These are phyloP conservation scores for Poeciliopsis prolifica DNA, from an alignment of 2,113 vertebrate species.

Conservation along the genomic window DNA sequence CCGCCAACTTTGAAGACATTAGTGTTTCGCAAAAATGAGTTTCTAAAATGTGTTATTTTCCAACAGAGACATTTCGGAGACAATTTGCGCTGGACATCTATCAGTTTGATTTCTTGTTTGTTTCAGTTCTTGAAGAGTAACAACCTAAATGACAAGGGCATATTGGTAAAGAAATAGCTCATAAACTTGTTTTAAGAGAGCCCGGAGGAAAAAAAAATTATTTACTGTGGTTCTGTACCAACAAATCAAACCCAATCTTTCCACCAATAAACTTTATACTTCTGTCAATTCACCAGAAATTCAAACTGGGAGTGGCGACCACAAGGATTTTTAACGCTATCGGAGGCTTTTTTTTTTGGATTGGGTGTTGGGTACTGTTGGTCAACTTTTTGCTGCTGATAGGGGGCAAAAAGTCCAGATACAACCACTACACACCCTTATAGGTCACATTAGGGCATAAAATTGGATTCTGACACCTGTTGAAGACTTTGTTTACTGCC, in stretches of 20 bases:
- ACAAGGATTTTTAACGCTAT: background rate
- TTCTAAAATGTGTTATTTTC: background rate
- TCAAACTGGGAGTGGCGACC: background rate
- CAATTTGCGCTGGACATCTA: background rate
- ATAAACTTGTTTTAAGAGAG: background rate
- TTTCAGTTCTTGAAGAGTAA: background rate
- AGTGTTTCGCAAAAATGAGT: no score
- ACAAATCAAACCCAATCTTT: background rate
- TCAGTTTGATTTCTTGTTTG: background rate
- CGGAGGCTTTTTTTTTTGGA: background rate
- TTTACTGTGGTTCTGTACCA: constrained; percentile 2
- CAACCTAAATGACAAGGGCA: background rate
- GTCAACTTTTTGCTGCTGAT: background rate
- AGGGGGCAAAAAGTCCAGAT: background rate
- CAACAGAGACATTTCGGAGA: background rate
- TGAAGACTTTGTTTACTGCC: background rate
- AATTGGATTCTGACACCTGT: background rate
- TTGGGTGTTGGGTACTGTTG: background rate
- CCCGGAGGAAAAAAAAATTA: constrained; percentile 2
- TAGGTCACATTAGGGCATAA: background rate
- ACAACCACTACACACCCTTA: background rate
- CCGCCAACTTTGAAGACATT: background rate
- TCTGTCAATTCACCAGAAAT: background rate
- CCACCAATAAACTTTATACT: background rate
- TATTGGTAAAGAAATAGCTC: background rate